Evolutionary conservation across 2,113 vertebrate species (phyloP).

Genomic region (Malurus melanocephalus): DNA sequence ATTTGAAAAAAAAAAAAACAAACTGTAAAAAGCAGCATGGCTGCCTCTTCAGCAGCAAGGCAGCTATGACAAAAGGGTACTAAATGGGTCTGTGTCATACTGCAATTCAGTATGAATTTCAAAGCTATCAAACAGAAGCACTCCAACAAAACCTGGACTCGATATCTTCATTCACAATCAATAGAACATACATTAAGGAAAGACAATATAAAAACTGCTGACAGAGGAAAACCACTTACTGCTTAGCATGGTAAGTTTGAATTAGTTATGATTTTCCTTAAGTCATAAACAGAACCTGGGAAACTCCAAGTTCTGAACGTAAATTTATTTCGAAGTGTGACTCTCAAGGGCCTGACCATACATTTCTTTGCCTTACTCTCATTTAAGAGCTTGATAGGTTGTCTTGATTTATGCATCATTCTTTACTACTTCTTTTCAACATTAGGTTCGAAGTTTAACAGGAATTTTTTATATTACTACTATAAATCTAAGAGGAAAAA

Average conservation of each 20-base stretch:
- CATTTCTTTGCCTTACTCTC: background rate
- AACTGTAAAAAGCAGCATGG: background rate
- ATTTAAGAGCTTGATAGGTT: background rate
- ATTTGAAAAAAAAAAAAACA: background rate
- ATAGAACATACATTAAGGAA: background rate
- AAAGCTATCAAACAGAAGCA: background rate
- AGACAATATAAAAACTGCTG: background rate
- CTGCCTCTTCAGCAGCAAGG: background rate
- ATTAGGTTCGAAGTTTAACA: background rate
- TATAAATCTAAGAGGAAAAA: background rate
- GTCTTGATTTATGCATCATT: background rate
- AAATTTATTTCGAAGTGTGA: background rate
- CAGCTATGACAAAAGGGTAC: background rate
- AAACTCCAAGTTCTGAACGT: background rate
- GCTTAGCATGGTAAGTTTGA: background rate
- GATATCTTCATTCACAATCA: background rate
- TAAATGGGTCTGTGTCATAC: background rate
- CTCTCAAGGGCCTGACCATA: background rate
- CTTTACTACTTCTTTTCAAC: background rate
- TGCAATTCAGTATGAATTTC: background rate
- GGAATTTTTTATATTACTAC: background rate
- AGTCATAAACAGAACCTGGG: background rate
- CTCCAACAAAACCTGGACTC: background rate
- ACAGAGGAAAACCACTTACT: background rate
- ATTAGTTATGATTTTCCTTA: background rate